Evolutionary conservation across 2,797 vertebrate species (phyloP), one percentile per base, ranked within the genome.

Genomic region (Sebastes matsubarae): DNA sequence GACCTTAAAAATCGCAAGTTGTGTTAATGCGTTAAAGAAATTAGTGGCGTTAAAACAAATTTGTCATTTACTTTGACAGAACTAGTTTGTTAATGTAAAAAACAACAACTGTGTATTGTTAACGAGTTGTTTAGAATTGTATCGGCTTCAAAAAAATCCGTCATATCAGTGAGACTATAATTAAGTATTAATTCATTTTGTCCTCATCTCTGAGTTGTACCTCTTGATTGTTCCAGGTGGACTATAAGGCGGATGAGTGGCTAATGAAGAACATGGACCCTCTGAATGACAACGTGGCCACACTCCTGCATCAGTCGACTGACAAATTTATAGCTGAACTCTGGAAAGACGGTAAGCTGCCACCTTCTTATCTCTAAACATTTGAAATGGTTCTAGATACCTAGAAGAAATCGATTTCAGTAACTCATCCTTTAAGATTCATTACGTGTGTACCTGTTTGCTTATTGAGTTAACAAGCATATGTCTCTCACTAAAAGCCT

Each of bases 181-280:
- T 12, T 68, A 13, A 59, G 16, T 46, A 18, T 66, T n/a, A n/a
- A n/a, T 64, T 59, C 1, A 66, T 42, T 22, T 46, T 1, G 24
- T 70, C 3, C 4, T 0, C 42, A 32, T 68, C 0, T 6, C 60
- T 68, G 18, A 84, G 22, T 59, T 57, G 5, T 24, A 10, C n/a
- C 22, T 8, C 22, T 10, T 67, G 12, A 8, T 77, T 58, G 24
- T 71, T 68, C 2, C 79, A 99, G 98, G 98, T 99, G 92, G 98
- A 99, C 87, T 99, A 99, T 87, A 99, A 99, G 84, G 98, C 98
- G 0, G 98, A 98, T 0, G 97, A 98, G 87, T 99, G 98, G 98
- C 95, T 99, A 80, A 99, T 99, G 98, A 99, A 99, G 96, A 99
- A 99, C 95, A 99, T 99, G 98, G 98, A 99, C 87, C 98, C 98